A percentile compares a stretch with the other conserved stretches of the same genome.
phyloP scores from a whole-genome alignment of 2,113 vertebrate species.

The Oreochromis niloticus region DNA sequence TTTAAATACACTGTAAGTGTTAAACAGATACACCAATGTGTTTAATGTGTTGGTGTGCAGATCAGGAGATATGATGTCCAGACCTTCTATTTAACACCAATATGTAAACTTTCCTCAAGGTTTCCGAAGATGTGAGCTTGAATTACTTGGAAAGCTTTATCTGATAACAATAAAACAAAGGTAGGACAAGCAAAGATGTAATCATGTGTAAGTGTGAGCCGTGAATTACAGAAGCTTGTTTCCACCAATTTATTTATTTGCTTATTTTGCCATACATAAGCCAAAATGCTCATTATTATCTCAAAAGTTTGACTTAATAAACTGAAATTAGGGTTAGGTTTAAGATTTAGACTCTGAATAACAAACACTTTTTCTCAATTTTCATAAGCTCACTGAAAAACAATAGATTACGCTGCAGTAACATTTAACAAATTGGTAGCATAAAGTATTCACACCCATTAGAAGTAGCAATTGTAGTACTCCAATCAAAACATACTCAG shows the following conservation, averaged over 20 bases:
- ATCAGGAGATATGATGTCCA: not conserved
- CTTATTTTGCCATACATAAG: not conserved
- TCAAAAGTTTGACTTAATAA: not conserved
- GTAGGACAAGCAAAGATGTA: not conserved
- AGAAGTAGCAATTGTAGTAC: not conserved
- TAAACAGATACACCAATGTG: not conserved
- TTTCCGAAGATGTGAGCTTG: not conserved
- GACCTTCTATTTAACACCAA: not conserved
- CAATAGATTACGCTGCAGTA: not conserved
- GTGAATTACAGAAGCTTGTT: accelerated
- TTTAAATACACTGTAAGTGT: not conserved
- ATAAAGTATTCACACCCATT: not conserved
- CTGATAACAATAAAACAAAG: not conserved
- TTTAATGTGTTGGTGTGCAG: not conserved
- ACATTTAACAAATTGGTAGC: not conserved
- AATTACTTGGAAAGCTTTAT: not conserved
- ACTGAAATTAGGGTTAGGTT: not conserved
- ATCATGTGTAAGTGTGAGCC: not conserved
- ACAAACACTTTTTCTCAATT: not conserved
- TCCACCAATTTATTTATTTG: not conserved
- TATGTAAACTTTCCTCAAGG: not conserved
- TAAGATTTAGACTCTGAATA: not conserved
- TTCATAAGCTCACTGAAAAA: not conserved
- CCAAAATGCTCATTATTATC: not conserved
- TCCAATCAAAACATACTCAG: not conserved